Evolutionary conservation across 35 echinoderm and acorn worm species (phyloP).

Genomic region (Heliocidaris erythrogramma): DNA sequence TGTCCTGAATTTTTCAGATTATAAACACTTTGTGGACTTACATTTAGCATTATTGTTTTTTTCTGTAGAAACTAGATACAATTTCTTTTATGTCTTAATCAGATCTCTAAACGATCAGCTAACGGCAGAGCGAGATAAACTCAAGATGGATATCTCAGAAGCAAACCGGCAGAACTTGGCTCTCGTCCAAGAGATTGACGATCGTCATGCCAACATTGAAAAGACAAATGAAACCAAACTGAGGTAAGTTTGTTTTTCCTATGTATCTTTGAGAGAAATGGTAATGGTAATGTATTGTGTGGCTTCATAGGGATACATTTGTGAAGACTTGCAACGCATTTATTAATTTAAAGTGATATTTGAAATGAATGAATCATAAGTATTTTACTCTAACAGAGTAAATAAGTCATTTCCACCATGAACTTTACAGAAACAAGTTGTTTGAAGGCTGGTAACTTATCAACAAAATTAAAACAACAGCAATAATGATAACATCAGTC

Average conservation of each 20-base stretch:
- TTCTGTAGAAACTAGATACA: neutral
- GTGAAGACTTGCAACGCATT: no score
- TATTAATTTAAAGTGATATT: no score
- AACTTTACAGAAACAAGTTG: no score
- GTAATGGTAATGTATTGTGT: neutral
- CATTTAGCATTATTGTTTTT: no score
- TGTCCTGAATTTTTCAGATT: neutral
- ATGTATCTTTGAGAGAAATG: no score
- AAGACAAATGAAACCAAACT: slow-evolving; percentile 80
- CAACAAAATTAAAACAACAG: no score
- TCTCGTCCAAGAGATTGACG: slow-evolving; percentile 88
- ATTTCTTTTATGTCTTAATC: neutral
- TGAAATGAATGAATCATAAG: no score
- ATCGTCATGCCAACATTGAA: slow-evolving; percentile 84
- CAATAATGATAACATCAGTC: no score
- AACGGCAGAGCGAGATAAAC: slow-evolving; percentile 80
- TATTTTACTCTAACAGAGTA: no score
- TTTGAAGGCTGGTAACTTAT: no score
- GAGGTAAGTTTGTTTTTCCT: slow-evolving; percentile 65
- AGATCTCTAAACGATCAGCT: slow-evolving; percentile 76
- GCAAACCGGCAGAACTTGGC: slow-evolving; percentile 64
- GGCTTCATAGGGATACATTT: neutral
- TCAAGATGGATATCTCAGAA: slow-evolving; percentile 76
- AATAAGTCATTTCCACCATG: no score
- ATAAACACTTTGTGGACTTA: no score